Conservation (phyloP, 2,113 vertebrate species). For the Parus major region DNA sequence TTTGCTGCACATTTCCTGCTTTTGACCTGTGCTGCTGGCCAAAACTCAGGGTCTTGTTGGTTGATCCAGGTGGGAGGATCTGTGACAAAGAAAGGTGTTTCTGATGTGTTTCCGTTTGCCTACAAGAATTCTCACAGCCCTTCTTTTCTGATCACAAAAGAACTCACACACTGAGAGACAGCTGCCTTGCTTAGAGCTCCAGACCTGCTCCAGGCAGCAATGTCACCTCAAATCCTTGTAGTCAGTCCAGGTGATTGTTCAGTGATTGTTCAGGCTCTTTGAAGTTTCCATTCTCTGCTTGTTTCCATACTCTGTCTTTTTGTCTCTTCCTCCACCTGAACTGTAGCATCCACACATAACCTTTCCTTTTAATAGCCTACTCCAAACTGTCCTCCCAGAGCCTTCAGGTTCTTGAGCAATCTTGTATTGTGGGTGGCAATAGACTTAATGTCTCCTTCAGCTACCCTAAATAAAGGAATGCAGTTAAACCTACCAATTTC, state of each 20-base stretch:
- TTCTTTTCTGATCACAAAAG: not conserved
- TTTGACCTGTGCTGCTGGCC: not conserved
- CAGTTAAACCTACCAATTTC: constrained; percentile 9
- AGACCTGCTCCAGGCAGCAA: not conserved
- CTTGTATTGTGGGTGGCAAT: constrained; percentile 27
- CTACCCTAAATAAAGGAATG: constrained; percentile 27
- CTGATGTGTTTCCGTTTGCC: not conserved
- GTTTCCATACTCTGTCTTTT: not conserved
- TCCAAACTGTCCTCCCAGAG: constrained; percentile 17
- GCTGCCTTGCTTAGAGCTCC: not conserved
- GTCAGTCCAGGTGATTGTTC: constrained; percentile 20
- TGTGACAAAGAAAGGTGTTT: not conserved
- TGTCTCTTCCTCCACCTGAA: constrained; percentile 10
- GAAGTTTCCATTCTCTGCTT: constrained; percentile 29
- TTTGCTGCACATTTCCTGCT: constrained; percentile 30
- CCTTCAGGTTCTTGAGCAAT: constrained; percentile 35
- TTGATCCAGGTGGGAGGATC: not conserved
- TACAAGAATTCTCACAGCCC: not conserved
- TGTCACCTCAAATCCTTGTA: constrained; percentile 12
- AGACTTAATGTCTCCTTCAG: constrained; percentile 52
- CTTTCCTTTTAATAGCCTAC: not conserved
- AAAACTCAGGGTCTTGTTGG: not conserved
- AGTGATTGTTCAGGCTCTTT: constrained; percentile 28
- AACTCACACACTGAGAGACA: not conserved
- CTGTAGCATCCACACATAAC: not conserved